These are phyloP conservation scores for Tanypteryx hageni DNA, from an alignment of 2,888 invertebrate species.

Conservation along the genomic window DNA sequence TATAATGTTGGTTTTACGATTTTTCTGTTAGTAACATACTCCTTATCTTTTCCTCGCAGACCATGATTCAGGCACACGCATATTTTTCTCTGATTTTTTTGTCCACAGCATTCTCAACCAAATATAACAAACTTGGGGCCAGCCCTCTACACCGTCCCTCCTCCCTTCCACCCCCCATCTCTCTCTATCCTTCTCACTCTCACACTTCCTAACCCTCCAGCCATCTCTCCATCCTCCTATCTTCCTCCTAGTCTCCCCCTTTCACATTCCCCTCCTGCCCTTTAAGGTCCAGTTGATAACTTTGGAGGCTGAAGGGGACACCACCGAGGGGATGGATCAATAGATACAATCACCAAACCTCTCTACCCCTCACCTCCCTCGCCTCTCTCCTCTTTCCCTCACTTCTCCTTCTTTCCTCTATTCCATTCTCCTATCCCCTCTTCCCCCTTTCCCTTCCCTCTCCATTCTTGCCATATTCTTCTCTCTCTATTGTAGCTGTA, in stretches of 20 bases:
- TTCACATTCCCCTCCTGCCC: not conserved
- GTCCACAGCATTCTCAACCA: too few species aligned
- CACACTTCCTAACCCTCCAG: not conserved
- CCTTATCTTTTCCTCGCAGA: too few species aligned
- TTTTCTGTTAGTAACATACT: too few species aligned
- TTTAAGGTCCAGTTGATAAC: not conserved
- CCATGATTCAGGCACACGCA: too few species aligned
- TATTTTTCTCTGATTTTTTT: too few species aligned
- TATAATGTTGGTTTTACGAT: too few species aligned
- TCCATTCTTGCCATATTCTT: not conserved
- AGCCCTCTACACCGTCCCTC: too few species aligned
- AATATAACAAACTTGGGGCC: too few species aligned
- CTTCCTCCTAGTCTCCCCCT: not conserved
- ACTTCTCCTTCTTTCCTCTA: not conserved
- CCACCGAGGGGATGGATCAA: conserved; percentile 11
- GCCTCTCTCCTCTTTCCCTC: not conserved
- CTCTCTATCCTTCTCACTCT: not conserved
- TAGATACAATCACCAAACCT: conserved; percentile 8
- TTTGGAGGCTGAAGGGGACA: not conserved
- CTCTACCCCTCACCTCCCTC: not conserved
- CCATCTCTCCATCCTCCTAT: not conserved
- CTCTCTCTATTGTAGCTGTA: too few species aligned
- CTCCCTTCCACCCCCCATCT: not conserved
- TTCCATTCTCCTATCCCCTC: not conserved
- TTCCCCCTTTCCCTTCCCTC: not conserved